Conservation (phyloP, 2,113 vertebrate species). For the Alligator sinensis region DNA sequence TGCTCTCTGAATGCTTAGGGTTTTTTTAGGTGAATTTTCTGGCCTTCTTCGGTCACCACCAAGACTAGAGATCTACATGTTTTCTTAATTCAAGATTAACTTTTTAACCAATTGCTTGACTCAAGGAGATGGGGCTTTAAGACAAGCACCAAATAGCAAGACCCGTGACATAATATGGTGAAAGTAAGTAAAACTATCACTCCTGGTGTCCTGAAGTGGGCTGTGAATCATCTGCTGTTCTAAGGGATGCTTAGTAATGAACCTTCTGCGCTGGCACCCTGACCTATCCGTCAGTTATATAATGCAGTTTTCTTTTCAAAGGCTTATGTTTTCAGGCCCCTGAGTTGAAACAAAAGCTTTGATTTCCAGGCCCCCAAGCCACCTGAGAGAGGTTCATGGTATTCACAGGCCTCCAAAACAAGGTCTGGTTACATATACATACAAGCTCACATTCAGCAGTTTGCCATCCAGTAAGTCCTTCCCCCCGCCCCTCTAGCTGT, state of each 20-base stretch:
- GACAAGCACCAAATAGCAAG: background rate
- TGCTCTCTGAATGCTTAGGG: background rate
- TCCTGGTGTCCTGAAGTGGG: background rate
- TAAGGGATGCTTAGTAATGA: background rate
- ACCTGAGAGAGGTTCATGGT: accelerated
- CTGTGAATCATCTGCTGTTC: background rate
- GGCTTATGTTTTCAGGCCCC: too few relatives aligned
- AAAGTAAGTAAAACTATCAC: background rate
- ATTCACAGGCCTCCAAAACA: accelerated
- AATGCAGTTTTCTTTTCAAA: background rate
- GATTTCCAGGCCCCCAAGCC: accelerated
- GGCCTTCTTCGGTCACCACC: background rate
- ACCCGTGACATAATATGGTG: background rate
- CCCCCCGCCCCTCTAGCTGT: background rate
- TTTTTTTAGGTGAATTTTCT: background rate
- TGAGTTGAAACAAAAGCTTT: background rate
- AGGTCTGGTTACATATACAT: accelerated
- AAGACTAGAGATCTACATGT: background rate
- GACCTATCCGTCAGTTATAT: background rate
- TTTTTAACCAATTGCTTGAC: background rate
- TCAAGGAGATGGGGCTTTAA: background rate
- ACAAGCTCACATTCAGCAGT: background rate
- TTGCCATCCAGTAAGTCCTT: accelerated
- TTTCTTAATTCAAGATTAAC: background rate
- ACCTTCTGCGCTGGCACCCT: background rate